Conservation (phyloP, 2,797 vertebrate genomes). For the Hypotaenidia philippensis region DNA sequence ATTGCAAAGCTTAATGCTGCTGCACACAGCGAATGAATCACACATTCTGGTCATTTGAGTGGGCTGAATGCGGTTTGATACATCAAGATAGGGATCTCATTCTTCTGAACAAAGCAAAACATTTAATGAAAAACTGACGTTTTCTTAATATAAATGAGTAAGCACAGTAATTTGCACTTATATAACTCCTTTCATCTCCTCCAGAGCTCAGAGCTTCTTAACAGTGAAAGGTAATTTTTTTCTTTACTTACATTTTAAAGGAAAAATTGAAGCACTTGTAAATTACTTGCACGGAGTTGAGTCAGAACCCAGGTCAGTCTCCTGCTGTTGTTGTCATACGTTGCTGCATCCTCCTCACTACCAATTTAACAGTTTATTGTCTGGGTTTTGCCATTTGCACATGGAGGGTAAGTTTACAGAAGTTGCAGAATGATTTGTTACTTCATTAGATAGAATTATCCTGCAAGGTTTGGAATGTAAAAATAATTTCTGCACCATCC, state of each 20-base stretch:
- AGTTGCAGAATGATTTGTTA: background rate
- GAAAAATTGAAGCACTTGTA: background rate
- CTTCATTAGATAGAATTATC: background rate
- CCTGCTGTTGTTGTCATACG: background rate
- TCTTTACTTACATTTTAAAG: background rate
- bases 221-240: background rate
- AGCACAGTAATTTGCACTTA: constrained; percentile 31
- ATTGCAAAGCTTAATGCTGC: background rate
- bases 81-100: background rate
- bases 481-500: background rate
- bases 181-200: background rate
- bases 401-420: background rate
- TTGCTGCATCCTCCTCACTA: background rate
- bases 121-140: background rate
- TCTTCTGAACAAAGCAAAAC: constrained; percentile 28
- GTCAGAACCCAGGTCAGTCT: background rate
- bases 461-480: background rate
- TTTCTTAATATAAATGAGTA: constrained; percentile 38
- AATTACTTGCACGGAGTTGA: background rate
- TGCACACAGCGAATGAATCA: background rate
- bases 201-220: constrained; percentile 12
- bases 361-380: background rate
- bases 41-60: background rate
- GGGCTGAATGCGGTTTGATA: background rate
- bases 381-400: background rate